Evolutionary conservation across 2,113 vertebrate species (phyloP).

Genomic region (Notothenia rossii): DNA sequence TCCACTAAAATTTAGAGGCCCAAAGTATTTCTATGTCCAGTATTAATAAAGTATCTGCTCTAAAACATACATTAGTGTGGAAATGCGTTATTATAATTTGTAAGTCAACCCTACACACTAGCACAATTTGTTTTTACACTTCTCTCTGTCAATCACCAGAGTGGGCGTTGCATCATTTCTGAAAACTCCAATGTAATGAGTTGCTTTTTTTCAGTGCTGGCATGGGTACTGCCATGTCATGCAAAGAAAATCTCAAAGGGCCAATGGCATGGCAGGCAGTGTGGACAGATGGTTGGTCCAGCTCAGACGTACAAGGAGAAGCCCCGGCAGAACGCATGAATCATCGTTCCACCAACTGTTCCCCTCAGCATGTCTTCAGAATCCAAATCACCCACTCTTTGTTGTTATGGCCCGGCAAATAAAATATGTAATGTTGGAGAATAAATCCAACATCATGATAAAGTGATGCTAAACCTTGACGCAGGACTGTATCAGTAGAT

Average conservation of each 20-base stretch:
- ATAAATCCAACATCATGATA: background rate
- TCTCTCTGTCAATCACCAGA: slow-evolving; percentile 18
- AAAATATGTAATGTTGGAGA: background rate
- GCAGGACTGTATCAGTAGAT: background rate
- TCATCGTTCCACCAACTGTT: slow-evolving; percentile 74
- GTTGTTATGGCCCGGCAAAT: slow-evolving; percentile 25
- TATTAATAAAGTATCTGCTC: background rate
- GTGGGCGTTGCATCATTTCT: background rate
- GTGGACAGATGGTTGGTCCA: slow-evolving; percentile 69
- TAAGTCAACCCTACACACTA: slow-evolving; percentile 9
- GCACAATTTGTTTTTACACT: slow-evolving; percentile 6
- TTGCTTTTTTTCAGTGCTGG: slow-evolving; percentile 4
- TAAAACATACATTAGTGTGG: background rate
- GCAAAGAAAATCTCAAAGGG: slow-evolving; percentile 52
- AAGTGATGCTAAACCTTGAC: background rate
- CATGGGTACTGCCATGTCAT: slow-evolving; percentile 46
- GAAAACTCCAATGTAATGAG: slow-evolving; percentile 13
- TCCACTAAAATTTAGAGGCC: background rate
- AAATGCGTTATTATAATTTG: slow-evolving; percentile 4
- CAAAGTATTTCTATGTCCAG: background rate
- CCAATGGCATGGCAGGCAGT: slow-evolving; percentile 57
- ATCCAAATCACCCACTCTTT: slow-evolving; percentile 36
- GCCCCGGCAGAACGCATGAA: slow-evolving; percentile 71
- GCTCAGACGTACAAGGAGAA: slow-evolving; percentile 59
- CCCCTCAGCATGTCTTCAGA: slow-evolving; percentile 43